A percentile compares a stretch with the other conserved stretches of the same genome.
These are phyloP conservation scores for Colinus virginianus DNA, from an alignment of 2,113 vertebrate genomes.

Conservation along the genomic window DNA sequence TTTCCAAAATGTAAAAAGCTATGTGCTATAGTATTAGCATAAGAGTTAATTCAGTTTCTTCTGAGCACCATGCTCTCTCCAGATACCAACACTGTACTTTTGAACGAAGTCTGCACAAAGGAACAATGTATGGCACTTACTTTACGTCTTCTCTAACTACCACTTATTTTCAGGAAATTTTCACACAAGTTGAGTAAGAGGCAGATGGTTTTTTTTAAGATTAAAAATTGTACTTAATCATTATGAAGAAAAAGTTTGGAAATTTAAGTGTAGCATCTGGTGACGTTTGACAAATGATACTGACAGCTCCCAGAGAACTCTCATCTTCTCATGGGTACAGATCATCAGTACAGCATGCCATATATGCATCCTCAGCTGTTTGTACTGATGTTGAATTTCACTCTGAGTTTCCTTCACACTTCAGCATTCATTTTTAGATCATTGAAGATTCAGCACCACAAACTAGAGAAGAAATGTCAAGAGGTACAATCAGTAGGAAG, in stretches of 20 bases:
- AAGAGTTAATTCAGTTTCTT: neutral
- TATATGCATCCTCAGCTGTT: neutral
- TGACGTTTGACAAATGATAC: neutral
- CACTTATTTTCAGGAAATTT: neutral
- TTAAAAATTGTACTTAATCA: neutral
- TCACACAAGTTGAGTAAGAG: neutral
- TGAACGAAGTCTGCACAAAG: neutral
- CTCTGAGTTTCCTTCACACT: neutral
- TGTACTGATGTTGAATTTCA: neutral
- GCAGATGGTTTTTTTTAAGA: neutral
- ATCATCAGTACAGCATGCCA: neutral
- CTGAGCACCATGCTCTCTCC: neutral
- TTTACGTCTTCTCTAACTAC: neutral
- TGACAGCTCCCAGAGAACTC: neutral
- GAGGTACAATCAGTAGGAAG: conserved; percentile 11
- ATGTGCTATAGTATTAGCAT: neutral
- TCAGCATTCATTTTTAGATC: neutral
- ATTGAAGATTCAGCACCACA: neutral
- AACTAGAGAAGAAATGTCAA: conserved; percentile 46
- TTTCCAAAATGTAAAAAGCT: neutral
- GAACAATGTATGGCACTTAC: neutral
- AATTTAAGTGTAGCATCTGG: neutral
- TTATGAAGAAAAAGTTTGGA: neutral
- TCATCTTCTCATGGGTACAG: neutral
- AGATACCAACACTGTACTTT: neutral